phyloP scores from a whole-genome alignment of 37 sponge, comb jelly and placozoan genomes.

The Crambe crambe region DNA sequence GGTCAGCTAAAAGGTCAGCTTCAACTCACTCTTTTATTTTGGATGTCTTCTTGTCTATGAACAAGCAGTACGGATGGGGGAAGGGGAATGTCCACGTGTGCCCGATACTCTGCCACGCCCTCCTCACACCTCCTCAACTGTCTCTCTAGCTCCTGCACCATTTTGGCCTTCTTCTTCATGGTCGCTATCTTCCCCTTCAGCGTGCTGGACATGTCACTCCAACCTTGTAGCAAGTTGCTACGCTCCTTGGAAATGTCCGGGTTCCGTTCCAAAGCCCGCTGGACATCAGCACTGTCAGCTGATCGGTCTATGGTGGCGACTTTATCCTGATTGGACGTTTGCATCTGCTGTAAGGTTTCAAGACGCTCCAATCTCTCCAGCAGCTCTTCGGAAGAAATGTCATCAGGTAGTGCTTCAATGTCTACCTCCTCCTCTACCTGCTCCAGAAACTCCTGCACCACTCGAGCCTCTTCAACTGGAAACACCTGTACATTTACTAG shows the following conservation, averaged over 20 bases:
- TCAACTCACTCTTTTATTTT: neutral
- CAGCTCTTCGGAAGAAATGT: constrained; percentile 41
- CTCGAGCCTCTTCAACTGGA: constrained; percentile 66
- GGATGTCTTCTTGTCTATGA: neutral
- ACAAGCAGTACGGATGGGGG: constrained; percentile 46
- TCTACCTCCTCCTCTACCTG: constrained; percentile 18
- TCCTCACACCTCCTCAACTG: neutral
- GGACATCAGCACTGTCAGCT: constrained; percentile 34
- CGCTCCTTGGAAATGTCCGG: constrained; percentile 73
- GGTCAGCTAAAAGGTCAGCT: no score
- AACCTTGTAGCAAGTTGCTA: constrained; percentile 41
- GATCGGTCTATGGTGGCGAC: constrained; percentile 50
- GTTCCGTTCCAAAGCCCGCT: constrained; percentile 56
- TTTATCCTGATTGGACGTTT: constrained; percentile 29
- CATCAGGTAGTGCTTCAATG: constrained; percentile 18
- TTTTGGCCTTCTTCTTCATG: constrained; percentile 21
- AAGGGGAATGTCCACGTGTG: constrained; percentile 24
- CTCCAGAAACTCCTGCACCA: constrained; percentile 62
- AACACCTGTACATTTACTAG: constrained; percentile 26
- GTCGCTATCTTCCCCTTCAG: constrained; percentile 24
- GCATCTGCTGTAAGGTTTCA: constrained; percentile 32
- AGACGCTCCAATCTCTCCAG: constrained; percentile 42
- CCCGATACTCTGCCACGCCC: constrained; percentile 4
- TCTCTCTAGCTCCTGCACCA: constrained; percentile 34
- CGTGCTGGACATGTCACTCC: constrained; percentile 19